Evolutionary conservation across 2,888 invertebrate species (phyloP).

Genomic region (Orchesella flavescens): DNA sequence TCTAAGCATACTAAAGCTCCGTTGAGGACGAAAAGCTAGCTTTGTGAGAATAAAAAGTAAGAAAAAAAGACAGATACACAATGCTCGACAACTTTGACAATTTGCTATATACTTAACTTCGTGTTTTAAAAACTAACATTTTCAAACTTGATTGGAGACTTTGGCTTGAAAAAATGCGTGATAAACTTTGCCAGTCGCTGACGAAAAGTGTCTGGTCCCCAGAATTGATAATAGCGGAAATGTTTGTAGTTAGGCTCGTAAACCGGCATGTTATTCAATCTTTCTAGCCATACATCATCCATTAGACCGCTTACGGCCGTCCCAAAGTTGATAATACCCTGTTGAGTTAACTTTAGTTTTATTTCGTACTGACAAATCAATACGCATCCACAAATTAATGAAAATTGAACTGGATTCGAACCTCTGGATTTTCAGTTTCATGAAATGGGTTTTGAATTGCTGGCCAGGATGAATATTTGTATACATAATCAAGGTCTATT

Average conservation of each 20-base stretch:
- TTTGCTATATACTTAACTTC: too few species aligned
- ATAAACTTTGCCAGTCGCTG: conserved; percentile 47
- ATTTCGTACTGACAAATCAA: too few species aligned
- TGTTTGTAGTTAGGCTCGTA: conserved; percentile 36
- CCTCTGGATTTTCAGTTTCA: conserved; percentile 34
- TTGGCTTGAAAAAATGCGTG: conserved; percentile 50
- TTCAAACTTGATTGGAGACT: conserved; percentile 7
- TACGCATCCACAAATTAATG: neutral
- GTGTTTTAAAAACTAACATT: too few species aligned
- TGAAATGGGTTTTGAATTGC: conserved; percentile 51
- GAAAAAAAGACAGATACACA: too few species aligned
- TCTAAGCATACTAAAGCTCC: conserved; percentile 57
- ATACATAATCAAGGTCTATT: conserved; percentile 42
- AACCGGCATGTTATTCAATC: conserved; percentile 11
- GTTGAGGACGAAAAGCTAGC: conserved; percentile 52
- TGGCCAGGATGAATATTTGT: conserved; percentile 46
- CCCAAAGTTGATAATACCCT: conserved; percentile 64
- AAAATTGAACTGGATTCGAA: neutral
- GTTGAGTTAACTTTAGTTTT: too few species aligned
- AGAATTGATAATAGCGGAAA: conserved; percentile 60
- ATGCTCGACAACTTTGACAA: too few species aligned
- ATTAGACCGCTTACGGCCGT: conserved; percentile 59
- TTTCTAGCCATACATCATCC: conserved; percentile 61
- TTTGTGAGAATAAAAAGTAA: neutral
- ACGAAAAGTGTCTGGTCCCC: conserved; percentile 50